Evolutionary conservation across 2,113 vertebrate species (phyloP).

Genomic region (Archocentrus centrarchus): DNA sequence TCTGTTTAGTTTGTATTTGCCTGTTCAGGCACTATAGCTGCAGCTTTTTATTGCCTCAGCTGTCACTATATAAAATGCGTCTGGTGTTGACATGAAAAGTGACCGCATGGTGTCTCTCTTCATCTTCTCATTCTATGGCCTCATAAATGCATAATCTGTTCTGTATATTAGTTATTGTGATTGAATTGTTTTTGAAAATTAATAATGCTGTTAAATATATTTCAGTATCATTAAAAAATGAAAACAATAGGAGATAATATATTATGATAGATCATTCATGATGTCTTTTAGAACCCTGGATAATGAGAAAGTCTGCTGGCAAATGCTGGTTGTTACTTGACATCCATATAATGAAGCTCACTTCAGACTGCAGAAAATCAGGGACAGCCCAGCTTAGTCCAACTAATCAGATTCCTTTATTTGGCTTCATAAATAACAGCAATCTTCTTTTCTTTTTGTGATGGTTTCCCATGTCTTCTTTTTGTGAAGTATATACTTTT

Average conservation of each 20-base stretch:
- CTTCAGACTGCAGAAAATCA: background rate
- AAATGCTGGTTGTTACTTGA: background rate
- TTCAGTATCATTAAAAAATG: background rate
- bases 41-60: background rate
- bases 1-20: constrained; percentile 5
- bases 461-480: constrained; percentile 34
- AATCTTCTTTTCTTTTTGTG: background rate
- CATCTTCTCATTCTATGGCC: background rate
- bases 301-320: background rate
- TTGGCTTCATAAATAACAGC: background rate
- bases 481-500: constrained; percentile 7
- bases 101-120: background rate
- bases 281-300: background rate
- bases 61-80: constrained; percentile 15
- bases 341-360: background rate
- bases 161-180: background rate
- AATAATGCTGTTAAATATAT: background rate
- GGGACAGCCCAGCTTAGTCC: background rate
- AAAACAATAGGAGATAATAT: background rate
- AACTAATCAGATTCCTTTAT: background rate
- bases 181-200: background rate
- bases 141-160: background rate
- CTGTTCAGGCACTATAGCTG: constrained; percentile 8
- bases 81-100: constrained; percentile 13
- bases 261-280: background rate